These are phyloP conservation scores for Chymomyza amoena DNA, from an alignment of 2,888 invertebrate species.

Conservation along the genomic window DNA sequence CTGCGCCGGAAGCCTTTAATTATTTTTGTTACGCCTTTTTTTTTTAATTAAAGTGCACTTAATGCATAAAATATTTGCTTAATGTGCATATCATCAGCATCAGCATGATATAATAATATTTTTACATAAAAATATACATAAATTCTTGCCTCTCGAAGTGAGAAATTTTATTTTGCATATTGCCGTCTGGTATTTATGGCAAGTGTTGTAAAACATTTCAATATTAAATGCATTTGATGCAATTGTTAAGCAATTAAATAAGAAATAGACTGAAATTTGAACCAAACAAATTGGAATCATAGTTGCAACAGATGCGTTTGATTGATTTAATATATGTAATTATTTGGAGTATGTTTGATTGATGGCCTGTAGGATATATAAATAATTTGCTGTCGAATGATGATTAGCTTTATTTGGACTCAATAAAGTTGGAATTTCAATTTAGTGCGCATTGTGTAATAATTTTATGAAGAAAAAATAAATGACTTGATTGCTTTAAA, in stretches of 20 bases:
- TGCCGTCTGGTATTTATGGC: background rate
- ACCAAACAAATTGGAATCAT: background rate
- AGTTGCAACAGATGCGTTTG: background rate
- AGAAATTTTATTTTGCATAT: background rate
- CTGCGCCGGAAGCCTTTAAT: conserved; percentile 44
- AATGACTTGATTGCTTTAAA: no score
- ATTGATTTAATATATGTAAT: background rate
- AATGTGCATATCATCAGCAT: background rate
- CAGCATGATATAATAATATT: background rate
- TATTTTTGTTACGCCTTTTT: conserved; percentile 33
- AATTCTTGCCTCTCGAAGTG: background rate
- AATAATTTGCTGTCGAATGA: background rate
- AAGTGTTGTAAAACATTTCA: background rate
- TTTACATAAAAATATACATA: background rate
- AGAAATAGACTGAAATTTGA: background rate
- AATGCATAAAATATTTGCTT: conserved; percentile 25
- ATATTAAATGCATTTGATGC: background rate
- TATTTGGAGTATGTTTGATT: background rate
- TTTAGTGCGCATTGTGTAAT: background rate
- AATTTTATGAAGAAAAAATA: no score
- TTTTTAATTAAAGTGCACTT: conserved; percentile 52
- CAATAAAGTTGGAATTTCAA: background rate
- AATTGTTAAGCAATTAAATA: background rate
- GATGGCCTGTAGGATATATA: background rate
- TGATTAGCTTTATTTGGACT: background rate